phyloP scores from a whole-genome alignment of 2,113 vertebrate genomes.

The Centropristis striata region DNA sequence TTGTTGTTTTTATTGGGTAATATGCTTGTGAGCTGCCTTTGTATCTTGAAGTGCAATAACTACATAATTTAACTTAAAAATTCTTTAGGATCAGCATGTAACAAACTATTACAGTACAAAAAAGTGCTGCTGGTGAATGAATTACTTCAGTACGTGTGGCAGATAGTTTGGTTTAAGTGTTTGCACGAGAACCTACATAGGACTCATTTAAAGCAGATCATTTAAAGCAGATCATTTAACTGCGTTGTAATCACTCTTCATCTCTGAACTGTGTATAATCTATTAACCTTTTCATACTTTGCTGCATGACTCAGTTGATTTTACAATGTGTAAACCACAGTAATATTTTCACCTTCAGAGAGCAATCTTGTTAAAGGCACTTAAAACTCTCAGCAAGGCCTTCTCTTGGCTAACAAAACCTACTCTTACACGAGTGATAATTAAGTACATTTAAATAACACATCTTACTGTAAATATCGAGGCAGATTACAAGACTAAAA shows the following conservation, averaged over 20 bases:
- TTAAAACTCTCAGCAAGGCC: constrained; percentile 13
- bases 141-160: constrained; percentile 34
- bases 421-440: constrained; percentile 6
- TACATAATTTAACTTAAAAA: constrained; percentile 77
- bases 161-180: constrained; percentile 34
- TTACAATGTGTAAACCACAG: constrained; percentile 20
- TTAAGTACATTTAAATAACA: constrained; percentile 4
- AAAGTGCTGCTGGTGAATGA: constrained; percentile 53
- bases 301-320: constrained; percentile 45
- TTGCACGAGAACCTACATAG: constrained; percentile 35
- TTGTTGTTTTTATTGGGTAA: constrained; percentile 48
- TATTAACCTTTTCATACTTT: constrained; percentile 34
- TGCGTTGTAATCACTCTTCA: constrained; percentile 32
- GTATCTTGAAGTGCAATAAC: constrained; percentile 82
- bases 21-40: constrained; percentile 54
- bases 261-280: constrained; percentile 19
- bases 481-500: not conserved
- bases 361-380: constrained; percentile 14
- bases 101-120: constrained; percentile 50
- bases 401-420: constrained; percentile 25
- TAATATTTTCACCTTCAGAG: constrained; percentile 41
- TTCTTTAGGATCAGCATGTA: constrained; percentile 55
- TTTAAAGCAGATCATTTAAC: constrained; percentile 46
- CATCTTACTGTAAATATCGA: not conserved
- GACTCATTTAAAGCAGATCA: constrained; percentile 43